phyloP scores from a whole-genome alignment of 2,888 invertebrate species.

The Tipula unca region DNA sequence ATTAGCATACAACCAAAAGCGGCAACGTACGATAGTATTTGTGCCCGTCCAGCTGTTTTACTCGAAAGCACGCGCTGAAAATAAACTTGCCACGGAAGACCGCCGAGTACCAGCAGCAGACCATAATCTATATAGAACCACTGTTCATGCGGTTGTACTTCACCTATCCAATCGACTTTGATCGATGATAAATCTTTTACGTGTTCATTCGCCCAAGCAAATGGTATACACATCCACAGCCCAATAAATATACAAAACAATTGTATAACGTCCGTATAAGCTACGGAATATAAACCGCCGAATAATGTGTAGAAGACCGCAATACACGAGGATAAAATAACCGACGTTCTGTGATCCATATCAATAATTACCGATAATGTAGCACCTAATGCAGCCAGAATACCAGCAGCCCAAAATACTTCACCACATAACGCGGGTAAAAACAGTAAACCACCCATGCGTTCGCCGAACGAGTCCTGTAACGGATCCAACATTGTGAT shows the following conservation, averaged over 20 bases:
- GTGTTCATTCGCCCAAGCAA: conserved; percentile 82
- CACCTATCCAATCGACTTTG: conserved; percentile 86
- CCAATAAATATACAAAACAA: conserved; percentile 97
- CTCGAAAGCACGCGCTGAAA: conserved; percentile 97
- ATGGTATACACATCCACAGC: conserved; percentile 96
- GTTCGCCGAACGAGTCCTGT: conserved; percentile 91
- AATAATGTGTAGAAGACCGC: conserved; percentile 97
- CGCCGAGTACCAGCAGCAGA: conserved; percentile 83
- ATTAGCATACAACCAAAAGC: conserved; percentile 92
- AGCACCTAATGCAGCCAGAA: conserved; percentile 90
- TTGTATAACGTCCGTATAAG: conserved; percentile 98
- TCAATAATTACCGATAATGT: conserved; percentile 95
- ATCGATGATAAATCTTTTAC: conserved; percentile 73
- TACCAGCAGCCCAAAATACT: conserved; percentile 98
- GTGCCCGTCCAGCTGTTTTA: conserved; percentile 88
- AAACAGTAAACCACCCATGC: conserved; percentile 95
- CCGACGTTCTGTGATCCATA: conserved; percentile 86
- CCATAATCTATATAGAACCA: conserved; percentile 85
- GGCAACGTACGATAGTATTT: conserved; percentile 90
- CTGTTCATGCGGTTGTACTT: conserved; percentile 59
- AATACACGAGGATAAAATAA: conserved; percentile 91
- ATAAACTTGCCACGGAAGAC: conserved; percentile 97
- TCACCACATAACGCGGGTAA: conserved; percentile 95
- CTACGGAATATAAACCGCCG: conserved; percentile 95
- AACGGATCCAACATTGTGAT: conserved; percentile 98